These are phyloP conservation scores for Protobothrops mucrosquamatus DNA, from an alignment of 2,113 vertebrate species.

Conservation along the genomic window DNA sequence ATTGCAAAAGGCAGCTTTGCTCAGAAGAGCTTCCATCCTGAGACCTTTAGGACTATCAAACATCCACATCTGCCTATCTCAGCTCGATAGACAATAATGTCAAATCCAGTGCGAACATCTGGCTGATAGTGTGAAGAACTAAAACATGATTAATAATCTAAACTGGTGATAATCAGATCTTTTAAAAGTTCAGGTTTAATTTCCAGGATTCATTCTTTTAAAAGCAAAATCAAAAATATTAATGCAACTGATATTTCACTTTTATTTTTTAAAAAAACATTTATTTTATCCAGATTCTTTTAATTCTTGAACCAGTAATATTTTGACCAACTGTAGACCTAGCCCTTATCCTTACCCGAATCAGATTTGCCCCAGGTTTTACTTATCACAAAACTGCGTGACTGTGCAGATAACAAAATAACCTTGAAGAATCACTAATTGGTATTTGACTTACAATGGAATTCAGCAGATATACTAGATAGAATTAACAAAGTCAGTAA, in stretches of 20 bases:
- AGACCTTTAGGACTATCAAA: neutral
- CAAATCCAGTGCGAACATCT: neutral
- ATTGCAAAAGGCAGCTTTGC: neutral
- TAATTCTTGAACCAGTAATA: neutral
- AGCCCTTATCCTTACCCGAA: neutral
- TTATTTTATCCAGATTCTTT: neutral
- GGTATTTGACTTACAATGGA: neutral
- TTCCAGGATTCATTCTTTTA: neutral
- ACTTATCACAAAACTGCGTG: neutral
- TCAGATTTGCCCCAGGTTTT: neutral
- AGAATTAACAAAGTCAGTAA: neutral
- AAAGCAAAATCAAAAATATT: neutral
- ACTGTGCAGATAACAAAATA: neutral
- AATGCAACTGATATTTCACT: neutral
- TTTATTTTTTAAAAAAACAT: neutral
- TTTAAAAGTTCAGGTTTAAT: neutral
- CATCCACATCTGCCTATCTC: neutral
- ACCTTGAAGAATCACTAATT: neutral
- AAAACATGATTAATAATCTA: neutral
- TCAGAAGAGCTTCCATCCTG: neutral
- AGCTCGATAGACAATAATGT: neutral
- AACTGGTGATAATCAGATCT: neutral
- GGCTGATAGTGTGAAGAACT: neutral
- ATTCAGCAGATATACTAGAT: neutral
- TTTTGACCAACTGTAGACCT: neutral